phyloP scores from a whole-genome alignment of 2,113 vertebrate species.

The Salminus brasiliensis region DNA sequence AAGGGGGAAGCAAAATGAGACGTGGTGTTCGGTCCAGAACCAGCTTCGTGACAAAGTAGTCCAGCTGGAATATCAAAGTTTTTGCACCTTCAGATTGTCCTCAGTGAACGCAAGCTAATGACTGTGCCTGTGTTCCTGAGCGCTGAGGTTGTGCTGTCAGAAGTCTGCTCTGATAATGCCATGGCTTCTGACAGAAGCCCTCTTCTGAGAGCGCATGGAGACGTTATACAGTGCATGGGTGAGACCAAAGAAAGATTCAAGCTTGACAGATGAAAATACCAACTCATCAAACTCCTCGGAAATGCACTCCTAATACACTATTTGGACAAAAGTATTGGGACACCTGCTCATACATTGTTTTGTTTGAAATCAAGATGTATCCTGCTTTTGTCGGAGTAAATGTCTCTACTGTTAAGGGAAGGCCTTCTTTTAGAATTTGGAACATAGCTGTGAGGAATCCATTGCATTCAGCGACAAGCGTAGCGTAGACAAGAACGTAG shows the following conservation, averaged over 20 bases:
- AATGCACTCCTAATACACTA: no score
- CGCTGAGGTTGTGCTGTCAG: neutral
- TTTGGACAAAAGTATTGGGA: no score
- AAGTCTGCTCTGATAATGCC: neutral
- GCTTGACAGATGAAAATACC: neutral
- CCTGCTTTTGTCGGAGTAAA: no score
- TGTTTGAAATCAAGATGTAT: no score
- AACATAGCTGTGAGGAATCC: no score
- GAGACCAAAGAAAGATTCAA: neutral
- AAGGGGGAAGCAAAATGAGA: slow-evolving; percentile 47
- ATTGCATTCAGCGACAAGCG: no score
- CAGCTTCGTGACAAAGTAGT: slow-evolving; percentile 29
- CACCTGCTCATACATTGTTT: no score
- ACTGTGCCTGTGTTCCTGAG: neutral
- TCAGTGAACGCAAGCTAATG: slow-evolving; percentile 30
- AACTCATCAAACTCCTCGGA: no score
- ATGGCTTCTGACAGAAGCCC: neutral
- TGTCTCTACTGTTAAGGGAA: no score
- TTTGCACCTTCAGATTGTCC: slow-evolving; percentile 12
- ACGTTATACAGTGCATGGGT: neutral
- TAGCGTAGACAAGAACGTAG: no score
- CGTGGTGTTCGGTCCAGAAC: slow-evolving; percentile 11
- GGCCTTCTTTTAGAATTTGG: no score
- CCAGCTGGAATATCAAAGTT: slow-evolving; percentile 29
- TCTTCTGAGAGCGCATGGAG: no score